These are phyloP conservation scores for Palythoa heliodiscus DNA, from an alignment of 92 coral and sea anemone genomes.

Conservation along the genomic window DNA sequence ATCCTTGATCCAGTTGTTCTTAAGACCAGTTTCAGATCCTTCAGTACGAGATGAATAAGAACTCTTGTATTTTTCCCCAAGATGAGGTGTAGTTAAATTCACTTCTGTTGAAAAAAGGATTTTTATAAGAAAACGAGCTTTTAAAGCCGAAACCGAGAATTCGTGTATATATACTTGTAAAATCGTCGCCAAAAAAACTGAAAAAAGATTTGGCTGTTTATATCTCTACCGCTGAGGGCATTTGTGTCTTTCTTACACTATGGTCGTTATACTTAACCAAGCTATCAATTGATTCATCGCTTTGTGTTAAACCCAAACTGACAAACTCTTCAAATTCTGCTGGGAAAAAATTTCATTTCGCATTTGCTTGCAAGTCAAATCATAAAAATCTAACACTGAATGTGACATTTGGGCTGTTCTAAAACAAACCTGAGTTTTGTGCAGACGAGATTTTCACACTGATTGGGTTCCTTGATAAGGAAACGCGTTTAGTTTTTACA, in stretches of 20 bases:
- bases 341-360: neutral
- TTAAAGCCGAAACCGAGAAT: neutral
- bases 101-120: slow-evolving; percentile 4
- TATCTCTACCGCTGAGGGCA: neutral
- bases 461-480: slow-evolving; percentile 37
- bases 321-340: neutral
- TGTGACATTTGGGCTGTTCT: neutral
- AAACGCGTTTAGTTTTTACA: slow-evolving; percentile 58
- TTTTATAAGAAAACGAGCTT: neutral
- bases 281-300: neutral
- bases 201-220: neutral
- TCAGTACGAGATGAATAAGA: neutral
- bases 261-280: neutral
- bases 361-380: neutral
- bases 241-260: neutral
- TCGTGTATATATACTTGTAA: neutral
- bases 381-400: neutral
- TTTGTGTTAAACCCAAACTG: neutral
- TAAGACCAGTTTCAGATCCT: neutral
- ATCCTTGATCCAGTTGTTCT: slow-evolving; percentile 12
- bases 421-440: slow-evolving; percentile 35
- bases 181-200: neutral
- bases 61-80: neutral
- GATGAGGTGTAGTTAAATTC: neutral
- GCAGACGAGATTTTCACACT: slow-evolving; percentile 11